Conservation (phyloP, 1,140 invertebrate species). For the Drosophila obscura region DNA sequence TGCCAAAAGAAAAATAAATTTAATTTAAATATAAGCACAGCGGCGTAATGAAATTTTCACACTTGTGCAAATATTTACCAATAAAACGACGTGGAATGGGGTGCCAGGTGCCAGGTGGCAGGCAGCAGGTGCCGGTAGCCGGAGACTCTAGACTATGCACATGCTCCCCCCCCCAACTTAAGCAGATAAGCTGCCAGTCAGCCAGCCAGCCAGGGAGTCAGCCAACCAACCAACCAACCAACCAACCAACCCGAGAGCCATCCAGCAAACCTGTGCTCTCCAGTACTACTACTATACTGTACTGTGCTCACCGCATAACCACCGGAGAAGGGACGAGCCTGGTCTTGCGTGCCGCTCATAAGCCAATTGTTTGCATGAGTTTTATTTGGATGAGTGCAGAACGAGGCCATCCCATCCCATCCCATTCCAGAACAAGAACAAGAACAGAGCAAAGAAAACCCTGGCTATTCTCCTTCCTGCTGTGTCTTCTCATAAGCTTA, state of each 20-base stretch:
- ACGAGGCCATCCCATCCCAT: constrained; percentile 16
- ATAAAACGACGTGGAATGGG: constrained; percentile 62
- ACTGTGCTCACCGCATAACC: constrained; percentile 24
- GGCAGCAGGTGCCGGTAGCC: not conserved
- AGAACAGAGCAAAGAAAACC: no score
- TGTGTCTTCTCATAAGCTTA: constrained; percentile 77
- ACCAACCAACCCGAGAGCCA: constrained; percentile 35
- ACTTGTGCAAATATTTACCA: constrained; percentile 83
- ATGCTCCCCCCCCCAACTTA: constrained; percentile 59
- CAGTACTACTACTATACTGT: not conserved
- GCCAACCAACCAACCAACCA: constrained; percentile 24
- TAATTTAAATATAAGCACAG: constrained; percentile 83
- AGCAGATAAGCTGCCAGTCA: constrained; percentile 72
- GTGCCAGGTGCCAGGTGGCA: constrained; percentile 16
- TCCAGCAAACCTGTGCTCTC: constrained; percentile 20
- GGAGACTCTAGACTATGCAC: constrained; percentile 42
- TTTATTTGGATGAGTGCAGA: constrained; percentile 76
- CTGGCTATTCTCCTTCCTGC: constrained; percentile 52
- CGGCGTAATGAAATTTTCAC: constrained; percentile 83
- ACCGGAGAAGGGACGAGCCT: not conserved
- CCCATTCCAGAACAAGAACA: no score
- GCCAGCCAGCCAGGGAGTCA: constrained; percentile 21
- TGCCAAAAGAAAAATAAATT: constrained; percentile 70
- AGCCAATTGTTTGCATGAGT: constrained; percentile 82
- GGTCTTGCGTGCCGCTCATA: constrained; percentile 70